These are phyloP conservation scores for Momotus momota DNA, from an alignment of 2,797 vertebrate species.

Conservation along the genomic window DNA sequence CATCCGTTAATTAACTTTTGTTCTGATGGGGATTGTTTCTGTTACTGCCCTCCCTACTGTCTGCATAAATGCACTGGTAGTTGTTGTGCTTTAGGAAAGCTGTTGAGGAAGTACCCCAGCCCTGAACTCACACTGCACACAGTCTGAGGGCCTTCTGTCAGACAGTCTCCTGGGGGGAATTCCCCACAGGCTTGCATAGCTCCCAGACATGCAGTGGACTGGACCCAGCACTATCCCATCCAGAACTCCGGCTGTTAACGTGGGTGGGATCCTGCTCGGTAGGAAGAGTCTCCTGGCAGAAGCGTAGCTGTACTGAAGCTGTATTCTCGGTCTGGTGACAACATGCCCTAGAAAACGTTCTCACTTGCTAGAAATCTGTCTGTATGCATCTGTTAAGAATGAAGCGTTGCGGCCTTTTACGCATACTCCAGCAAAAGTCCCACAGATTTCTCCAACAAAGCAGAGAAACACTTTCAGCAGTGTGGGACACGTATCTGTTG, in stretches of 20 bases:
- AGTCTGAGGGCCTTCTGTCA: background rate
- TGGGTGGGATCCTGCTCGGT: background rate
- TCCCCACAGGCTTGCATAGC: background rate
- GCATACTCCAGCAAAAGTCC: background rate
- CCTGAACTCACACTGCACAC: rapidly evolving
- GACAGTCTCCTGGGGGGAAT: background rate
- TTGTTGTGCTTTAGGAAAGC: background rate
- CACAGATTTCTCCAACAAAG: background rate
- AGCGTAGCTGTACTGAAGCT: background rate
- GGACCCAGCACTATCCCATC: background rate
- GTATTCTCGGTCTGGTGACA: background rate
- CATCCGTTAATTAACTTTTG: background rate
- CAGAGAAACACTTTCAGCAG: background rate
- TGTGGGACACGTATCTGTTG: background rate
- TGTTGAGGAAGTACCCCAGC: background rate
- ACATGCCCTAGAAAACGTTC: background rate
- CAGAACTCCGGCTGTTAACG: background rate
- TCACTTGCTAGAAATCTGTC: background rate
- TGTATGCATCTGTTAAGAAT: background rate
- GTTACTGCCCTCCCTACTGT: background rate
- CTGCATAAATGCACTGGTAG: background rate
- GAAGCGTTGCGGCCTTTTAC: background rate
- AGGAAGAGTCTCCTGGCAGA: background rate
- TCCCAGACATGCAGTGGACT: background rate
- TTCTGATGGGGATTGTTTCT: background rate